A percentile compares a stretch with the other conserved stretches of the same genome.
Evolutionary conservation across 2,113 vertebrate genomes (phyloP).

Genomic region (Chunga burmeisteri): DNA sequence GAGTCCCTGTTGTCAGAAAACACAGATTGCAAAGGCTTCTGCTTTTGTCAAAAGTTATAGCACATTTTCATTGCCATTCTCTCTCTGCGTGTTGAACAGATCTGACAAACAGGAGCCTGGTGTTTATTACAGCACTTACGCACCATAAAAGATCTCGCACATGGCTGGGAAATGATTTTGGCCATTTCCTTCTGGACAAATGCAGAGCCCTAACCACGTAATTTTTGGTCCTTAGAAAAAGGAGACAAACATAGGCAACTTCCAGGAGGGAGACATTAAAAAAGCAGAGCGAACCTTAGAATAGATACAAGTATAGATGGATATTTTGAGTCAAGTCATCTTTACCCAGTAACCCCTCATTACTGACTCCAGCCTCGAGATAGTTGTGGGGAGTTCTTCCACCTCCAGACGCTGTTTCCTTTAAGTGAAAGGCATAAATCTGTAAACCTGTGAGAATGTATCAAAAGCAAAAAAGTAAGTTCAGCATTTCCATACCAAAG

Average conservation of each 20-base stretch:
- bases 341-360: not conserved
- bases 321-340: not conserved
- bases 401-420: not conserved
- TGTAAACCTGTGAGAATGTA: not conserved
- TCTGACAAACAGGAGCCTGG: not conserved
- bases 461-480: not conserved
- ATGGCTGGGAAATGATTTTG: not conserved
- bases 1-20: not conserved
- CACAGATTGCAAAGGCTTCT: not conserved
- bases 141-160: not conserved
- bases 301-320: not conserved
- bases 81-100: fast-evolving
- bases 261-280: not conserved
- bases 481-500: not conserved
- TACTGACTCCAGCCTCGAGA: not conserved
- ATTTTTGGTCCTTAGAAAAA: not conserved
- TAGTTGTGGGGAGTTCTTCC: not conserved
- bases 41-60: not conserved
- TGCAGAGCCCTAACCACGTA: fast-evolving
- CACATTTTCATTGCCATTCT: not conserved
- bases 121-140: not conserved
- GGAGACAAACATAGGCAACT: not conserved
- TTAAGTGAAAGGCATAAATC: not conserved
- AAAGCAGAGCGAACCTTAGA: not conserved
- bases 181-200: not conserved